Percentiles rank a stretch among this genome's conserved stretches.
phyloP scores from a whole-genome alignment of 2,797 vertebrate genomes.

The Myoxocephalus aenaeus region DNA sequence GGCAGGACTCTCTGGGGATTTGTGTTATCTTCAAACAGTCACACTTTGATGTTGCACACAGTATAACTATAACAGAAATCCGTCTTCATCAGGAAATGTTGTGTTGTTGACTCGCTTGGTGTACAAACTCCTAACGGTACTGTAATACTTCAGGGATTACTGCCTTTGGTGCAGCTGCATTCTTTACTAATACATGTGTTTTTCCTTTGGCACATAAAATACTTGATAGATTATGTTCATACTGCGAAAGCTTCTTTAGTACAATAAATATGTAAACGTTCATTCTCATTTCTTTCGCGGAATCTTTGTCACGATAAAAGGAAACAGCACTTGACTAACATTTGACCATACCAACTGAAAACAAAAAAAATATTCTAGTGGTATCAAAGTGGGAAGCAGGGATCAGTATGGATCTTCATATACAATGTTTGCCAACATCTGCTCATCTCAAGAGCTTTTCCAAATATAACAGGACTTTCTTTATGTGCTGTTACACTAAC shows the following conservation, averaged over 20 bases:
- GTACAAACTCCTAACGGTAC: constrained; percentile 40
- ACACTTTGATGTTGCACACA: constrained; percentile 66
- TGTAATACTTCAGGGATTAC: constrained; percentile 19
- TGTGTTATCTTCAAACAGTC: constrained; percentile 55
- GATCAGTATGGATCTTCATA: not conserved
- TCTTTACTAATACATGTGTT: not conserved
- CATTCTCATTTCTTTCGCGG: not conserved
- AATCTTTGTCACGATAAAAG: not conserved
- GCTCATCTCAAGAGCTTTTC: not conserved
- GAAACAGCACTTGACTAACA: not conserved
- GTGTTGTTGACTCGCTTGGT: constrained; percentile 45
- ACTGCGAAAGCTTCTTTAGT: not conserved
- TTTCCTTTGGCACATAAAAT: not conserved
- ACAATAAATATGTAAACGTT: not conserved
- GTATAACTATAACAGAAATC: constrained; percentile 38
- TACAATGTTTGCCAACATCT: not conserved
- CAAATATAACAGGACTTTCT: not conserved
- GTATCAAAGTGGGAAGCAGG: not conserved
- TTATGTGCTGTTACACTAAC: not conserved
- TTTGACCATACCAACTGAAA: not conserved
- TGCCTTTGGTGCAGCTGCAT: constrained; percentile 11
- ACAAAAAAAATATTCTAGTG: not conserved
- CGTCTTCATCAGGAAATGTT: constrained; percentile 42
- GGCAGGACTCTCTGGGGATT: constrained; percentile 39
- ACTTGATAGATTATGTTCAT: not conserved